Base-by-base conservation (phyloP, 2,113 vertebrate genomes). In the Parus major region DNA sequence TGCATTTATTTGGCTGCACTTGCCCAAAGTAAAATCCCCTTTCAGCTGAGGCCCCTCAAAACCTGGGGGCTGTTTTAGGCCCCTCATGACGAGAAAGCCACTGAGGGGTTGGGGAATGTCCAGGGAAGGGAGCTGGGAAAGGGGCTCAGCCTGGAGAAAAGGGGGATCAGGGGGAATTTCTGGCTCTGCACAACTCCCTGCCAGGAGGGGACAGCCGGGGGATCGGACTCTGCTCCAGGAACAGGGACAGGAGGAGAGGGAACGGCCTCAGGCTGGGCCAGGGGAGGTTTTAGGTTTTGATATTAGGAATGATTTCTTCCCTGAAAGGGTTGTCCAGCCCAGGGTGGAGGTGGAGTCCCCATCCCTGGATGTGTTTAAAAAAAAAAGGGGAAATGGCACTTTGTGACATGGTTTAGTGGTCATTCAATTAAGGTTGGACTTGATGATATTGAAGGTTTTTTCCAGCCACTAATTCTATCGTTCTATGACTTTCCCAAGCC, bases 201-300 rank as follows among this genome's bases (percentile, higher is more conserved):
- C 1, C 75, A 88, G 75, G 66, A 80, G 73, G 49, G n/a, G 16
- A 36, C 72, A 78, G 55, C 28, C 1, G 6, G 52, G 29, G 15
- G 29, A 15, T n/a, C 2, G 7, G 71, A 31, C 7, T 77, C 2
- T 59, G 9, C 7, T 73, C 1, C 70, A 42, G 52, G 84, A 33
- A 87, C 64, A 71, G 73, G 56, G 41, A 55, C 84, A 87, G 73
- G n/a, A 61, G 11, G 0, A 71, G 75, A 42, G 66, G 57, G 14
- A 71, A 71, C 2, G 1, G 49, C 75, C 85, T 56, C 56, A 25
- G 20, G 28, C 12, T 70, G 73, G n/a, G 4, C 28, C 15, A 33
- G 47, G 24, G 29, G 1, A 41, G 12, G 12, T 1, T 28, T 28
- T 2, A n/a, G n/a, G 0, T 2, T 28, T 24, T 55, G n/a, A 24